Percentiles rank a stretch among this genome's conserved stretches.
phyloP scores from a whole-genome alignment of 1,140 invertebrate genomes.

The Achroia grisella region DNA sequence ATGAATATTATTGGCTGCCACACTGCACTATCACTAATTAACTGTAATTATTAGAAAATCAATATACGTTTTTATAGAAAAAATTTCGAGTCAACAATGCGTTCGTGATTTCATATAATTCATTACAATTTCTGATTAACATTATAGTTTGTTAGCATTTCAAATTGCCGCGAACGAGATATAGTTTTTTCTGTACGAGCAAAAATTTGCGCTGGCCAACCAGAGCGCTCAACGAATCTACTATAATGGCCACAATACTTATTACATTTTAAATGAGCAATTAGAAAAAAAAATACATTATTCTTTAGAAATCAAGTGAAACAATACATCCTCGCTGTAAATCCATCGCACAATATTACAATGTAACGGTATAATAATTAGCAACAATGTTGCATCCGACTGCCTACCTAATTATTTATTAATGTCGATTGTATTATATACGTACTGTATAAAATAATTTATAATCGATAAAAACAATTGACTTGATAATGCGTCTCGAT shows the following conservation, averaged over 20 bases:
- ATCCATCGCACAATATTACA: constrained; percentile 14
- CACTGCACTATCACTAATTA: too few species aligned
- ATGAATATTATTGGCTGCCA: too few species aligned
- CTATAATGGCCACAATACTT: not conserved
- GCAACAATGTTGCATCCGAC: constrained; percentile 22
- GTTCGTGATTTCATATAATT: too few species aligned
- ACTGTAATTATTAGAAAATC: too few species aligned
- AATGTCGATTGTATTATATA: constrained; percentile 13
- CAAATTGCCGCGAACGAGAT: too few species aligned
- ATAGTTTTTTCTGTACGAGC: too few species aligned
- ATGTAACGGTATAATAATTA: constrained; percentile 13
- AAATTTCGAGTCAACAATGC: too few species aligned
- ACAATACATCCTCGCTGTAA: constrained; percentile 17
- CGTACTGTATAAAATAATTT: constrained; percentile 15
- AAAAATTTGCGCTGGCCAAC: too few species aligned
- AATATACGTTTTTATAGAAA: too few species aligned
- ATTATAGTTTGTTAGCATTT: too few species aligned
- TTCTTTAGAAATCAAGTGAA: constrained; percentile 11
- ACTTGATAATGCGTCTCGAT: constrained; percentile 5
- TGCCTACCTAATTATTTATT: constrained; percentile 13
- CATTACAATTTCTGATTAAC: too few species aligned
- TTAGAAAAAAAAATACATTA: constrained; percentile 5
- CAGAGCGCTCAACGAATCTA: too few species aligned
- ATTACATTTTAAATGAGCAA: constrained; percentile 6
- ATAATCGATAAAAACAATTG: constrained; percentile 14